Evolutionary conservation across 2,888 invertebrate species (phyloP).

Genomic region (Acrobasis repandana): DNA sequence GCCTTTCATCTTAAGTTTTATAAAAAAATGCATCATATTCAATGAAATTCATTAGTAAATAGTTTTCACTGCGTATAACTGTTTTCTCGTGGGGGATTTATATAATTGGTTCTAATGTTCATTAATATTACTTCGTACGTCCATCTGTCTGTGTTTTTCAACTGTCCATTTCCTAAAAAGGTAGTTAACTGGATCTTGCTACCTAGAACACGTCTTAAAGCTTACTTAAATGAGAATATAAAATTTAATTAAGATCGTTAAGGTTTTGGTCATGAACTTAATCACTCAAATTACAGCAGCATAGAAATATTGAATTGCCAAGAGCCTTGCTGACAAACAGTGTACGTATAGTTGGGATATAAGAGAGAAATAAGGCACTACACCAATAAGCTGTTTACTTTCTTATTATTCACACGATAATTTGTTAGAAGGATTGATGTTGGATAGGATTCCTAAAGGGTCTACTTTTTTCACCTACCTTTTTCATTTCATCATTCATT

Average conservation of each 20-base stretch:
- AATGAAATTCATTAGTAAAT: background rate
- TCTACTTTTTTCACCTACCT: no score
- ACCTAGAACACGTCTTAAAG: background rate
- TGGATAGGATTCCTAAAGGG: no score
- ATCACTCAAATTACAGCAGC: background rate
- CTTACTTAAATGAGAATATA: background rate
- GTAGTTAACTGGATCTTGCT: constrained; percentile 9
- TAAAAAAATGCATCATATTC: background rate
- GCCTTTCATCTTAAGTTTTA: no score
- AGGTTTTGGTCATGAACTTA: background rate
- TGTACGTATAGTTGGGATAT: no score
- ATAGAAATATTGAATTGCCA: no score
- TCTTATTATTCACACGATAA: no score
- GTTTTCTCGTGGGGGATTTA: background rate
- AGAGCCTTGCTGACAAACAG: no score
- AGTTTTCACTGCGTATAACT: background rate
- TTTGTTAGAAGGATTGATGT: no score
- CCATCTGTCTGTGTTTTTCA: constrained; percentile 1
- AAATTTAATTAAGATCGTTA: constrained; percentile 1
- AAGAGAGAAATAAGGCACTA: no score
- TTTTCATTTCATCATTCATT: no score
- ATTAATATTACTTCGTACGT: background rate
- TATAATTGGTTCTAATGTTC: constrained; percentile 4
- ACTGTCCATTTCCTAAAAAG: constrained; percentile 4
- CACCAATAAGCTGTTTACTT: no score